Conservation (phyloP, 1,140 invertebrate species). For the Achroia grisella region DNA sequence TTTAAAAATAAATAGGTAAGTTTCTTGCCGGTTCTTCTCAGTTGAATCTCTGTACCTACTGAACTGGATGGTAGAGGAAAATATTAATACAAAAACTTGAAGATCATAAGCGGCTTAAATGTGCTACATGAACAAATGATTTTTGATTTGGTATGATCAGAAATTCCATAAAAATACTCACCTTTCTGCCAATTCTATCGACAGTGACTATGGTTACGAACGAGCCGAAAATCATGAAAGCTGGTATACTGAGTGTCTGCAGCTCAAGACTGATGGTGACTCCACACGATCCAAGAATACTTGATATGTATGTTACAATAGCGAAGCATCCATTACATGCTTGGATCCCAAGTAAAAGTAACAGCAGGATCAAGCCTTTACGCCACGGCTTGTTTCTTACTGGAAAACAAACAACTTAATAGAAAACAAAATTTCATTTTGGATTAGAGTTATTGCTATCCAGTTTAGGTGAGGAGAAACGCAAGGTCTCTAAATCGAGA, state of each 20-base stretch:
- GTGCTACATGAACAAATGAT: no score
- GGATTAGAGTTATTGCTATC: no score
- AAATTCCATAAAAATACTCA: background rate
- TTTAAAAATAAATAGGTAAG: no score
- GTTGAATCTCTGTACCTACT: no score
- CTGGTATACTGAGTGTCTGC: background rate
- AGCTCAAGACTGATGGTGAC: background rate
- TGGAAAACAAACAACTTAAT: constrained; percentile 10
- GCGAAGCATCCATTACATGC: constrained; percentile 24
- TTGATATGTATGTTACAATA: background rate
- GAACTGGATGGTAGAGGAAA: no score
- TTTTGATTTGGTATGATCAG: no score
- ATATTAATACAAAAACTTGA: no score
- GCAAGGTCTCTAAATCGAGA: no score
- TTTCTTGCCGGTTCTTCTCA: no score
- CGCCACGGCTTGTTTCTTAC: constrained; percentile 28
- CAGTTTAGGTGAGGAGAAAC: no score
- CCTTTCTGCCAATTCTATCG: background rate
- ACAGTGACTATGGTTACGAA: background rate
- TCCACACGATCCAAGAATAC: background rate
- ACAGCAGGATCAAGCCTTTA: constrained; percentile 15
- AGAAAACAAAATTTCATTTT: no score
- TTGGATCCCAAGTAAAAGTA: constrained; percentile 13
- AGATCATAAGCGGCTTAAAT: no score
- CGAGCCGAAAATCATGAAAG: background rate